Evolutionary conservation across 1,140 invertebrate species (phyloP).

Genomic region (Drosophila nigromelanica): DNA sequence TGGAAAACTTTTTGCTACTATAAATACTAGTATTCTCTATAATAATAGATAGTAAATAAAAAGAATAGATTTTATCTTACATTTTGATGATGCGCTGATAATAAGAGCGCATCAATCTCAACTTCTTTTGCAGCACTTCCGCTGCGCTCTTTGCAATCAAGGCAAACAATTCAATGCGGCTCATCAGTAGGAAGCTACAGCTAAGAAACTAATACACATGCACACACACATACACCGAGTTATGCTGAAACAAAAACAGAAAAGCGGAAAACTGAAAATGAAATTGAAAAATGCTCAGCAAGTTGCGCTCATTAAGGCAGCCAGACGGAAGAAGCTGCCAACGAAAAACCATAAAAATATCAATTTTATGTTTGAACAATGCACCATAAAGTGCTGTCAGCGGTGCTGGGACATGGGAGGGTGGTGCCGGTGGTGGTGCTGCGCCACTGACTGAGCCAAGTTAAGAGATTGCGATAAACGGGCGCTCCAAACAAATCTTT

Average conservation of each 20-base stretch:
- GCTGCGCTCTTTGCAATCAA: constrained; percentile 2
- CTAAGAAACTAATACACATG: constrained; percentile 1
- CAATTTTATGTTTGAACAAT: constrained; percentile 70
- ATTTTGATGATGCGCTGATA: background rate
- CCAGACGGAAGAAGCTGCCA: constrained; percentile 30
- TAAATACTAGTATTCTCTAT: no score
- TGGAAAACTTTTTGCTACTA: no score
- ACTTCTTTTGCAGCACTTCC: background rate
- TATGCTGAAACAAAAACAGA: background rate
- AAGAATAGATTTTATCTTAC: background rate
- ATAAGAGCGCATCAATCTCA: background rate
- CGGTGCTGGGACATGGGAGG: background rate
- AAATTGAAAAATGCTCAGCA: constrained; percentile 18
- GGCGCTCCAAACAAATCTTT: constrained; percentile 16
- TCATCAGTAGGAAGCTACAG: constrained; percentile 13
- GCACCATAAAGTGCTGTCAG: constrained; percentile 48
- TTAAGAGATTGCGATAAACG: constrained; percentile 44
- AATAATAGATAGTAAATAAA: background rate
- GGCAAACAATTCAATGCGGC: constrained; percentile 13
- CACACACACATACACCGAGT: background rate
- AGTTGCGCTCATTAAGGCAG: constrained; percentile 31
- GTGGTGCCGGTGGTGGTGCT: constrained; percentile 5
- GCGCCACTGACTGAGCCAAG: constrained; percentile 6
- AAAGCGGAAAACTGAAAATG: background rate
- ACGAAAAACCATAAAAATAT: constrained; percentile 57